Conservation (phyloP, 1,140 invertebrate species). For the Aphelinus atriplicis region DNA sequence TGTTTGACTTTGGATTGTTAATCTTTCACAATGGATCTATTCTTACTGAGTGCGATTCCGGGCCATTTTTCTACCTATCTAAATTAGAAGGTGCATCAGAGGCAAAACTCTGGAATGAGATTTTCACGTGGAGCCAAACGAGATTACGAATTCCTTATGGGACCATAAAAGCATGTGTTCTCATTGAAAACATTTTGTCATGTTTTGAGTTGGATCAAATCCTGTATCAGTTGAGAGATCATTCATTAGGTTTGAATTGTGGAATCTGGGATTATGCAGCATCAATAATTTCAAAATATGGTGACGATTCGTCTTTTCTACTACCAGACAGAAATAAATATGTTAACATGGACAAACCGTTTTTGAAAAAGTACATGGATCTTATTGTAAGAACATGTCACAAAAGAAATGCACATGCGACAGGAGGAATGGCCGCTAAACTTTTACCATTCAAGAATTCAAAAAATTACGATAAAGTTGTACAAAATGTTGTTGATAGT, state of each 20-base stretch:
- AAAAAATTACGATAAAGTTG: constrained; percentile 51
- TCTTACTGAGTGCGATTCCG: constrained; percentile 67
- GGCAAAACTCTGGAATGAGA: constrained; percentile 77
- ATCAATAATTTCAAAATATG: constrained; percentile 77
- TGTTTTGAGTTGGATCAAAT: constrained; percentile 78
- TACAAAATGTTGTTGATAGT: constrained; percentile 63
- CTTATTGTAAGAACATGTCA: constrained; percentile 74
- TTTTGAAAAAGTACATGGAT: constrained; percentile 73
- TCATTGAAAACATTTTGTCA: constrained; percentile 79
- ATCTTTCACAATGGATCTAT: constrained; percentile 73
- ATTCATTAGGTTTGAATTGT: constrained; percentile 78
- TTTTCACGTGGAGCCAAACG: constrained; percentile 75
- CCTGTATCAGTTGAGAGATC: constrained; percentile 72
- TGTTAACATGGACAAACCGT: constrained; percentile 73
- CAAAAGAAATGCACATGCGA: constrained; percentile 71
- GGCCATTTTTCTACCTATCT: constrained; percentile 76
- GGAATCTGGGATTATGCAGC: constrained; percentile 82
- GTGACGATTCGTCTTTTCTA: constrained; percentile 66
- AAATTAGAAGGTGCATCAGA: constrained; percentile 75
- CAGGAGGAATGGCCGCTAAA: constrained; percentile 77
- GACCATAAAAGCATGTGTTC: constrained; percentile 77
- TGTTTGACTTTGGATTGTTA: constrained; percentile 77
- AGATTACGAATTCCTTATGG: constrained; percentile 68
- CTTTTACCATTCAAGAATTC: constrained; percentile 64
- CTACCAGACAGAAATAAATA: constrained; percentile 77